Evolutionary conservation across 2,888 invertebrate species (phyloP).

Genomic region (Lasioglossum malachurum): DNA sequence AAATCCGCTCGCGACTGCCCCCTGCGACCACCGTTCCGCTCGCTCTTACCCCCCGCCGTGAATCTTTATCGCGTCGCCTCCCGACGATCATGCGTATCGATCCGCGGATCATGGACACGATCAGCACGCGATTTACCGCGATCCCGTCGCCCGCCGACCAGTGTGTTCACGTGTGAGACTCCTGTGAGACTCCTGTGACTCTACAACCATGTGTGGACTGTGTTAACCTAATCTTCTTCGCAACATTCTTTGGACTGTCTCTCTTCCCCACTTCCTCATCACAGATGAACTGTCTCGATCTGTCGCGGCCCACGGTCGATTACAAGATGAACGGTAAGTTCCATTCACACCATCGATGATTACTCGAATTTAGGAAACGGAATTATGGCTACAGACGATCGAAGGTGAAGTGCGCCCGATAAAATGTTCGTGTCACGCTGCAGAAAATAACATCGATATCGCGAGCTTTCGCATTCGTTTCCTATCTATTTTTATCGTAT

Average conservation of each 20-base stretch:
- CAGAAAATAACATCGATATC: slow-evolving; percentile 42
- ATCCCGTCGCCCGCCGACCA: slow-evolving; percentile 10
- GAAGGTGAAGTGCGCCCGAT: slow-evolving; percentile 48
- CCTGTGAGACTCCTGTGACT: slow-evolving; percentile 36
- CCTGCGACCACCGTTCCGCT: slow-evolving; percentile 26
- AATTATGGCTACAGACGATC: slow-evolving; percentile 17
- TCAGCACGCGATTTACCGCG: not conserved
- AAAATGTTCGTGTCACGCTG: slow-evolving; percentile 13
- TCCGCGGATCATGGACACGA: slow-evolving; percentile 54
- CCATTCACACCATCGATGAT: not conserved
- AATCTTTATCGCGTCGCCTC: not conserved
- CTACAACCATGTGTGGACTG: slow-evolving; percentile 50
- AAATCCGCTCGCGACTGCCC: slow-evolving; percentile 19
- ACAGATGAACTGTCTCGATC: slow-evolving; percentile 73
- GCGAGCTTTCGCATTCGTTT: slow-evolving; percentile 10
- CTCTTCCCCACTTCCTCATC: not conserved
- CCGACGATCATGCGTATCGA: slow-evolving; percentile 46
- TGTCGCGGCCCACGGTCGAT: slow-evolving; percentile 75
- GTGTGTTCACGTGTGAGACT: slow-evolving; percentile 55
- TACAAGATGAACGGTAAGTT: slow-evolving; percentile 80
- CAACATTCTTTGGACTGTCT: not conserved
- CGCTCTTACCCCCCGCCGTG: not conserved
- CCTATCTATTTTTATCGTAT: slow-evolving; percentile 18
- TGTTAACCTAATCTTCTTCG: slow-evolving; percentile 21
- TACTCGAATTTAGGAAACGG: not conserved